Percentiles rank a stretch among this genome's conserved stretches.
These are phyloP conservation scores for Acanthiza pusilla DNA, from an alignment of 2,797 vertebrate species.

Conservation along the genomic window DNA sequence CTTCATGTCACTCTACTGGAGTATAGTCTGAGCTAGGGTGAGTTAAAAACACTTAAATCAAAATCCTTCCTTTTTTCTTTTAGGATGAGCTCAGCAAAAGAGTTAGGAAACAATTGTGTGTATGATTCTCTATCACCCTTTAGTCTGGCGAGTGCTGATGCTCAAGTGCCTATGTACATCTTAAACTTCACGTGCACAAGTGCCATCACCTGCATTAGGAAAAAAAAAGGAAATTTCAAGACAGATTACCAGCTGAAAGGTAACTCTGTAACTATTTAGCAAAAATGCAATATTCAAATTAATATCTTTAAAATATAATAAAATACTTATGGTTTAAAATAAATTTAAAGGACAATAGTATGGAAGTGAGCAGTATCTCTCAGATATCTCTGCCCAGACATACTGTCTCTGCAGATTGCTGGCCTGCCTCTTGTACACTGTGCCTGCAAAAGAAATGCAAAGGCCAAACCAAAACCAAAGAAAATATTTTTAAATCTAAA, in stretches of 20 bases:
- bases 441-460: background rate
- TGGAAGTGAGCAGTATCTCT: background rate
- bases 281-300: background rate
- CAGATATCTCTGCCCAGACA: background rate
- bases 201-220: background rate
- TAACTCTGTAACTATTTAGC: background rate
- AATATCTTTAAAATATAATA: background rate
- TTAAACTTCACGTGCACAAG: background rate
- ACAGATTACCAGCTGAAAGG: background rate
- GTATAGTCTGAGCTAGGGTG: background rate
- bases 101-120: background rate
- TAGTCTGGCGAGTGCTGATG: background rate
- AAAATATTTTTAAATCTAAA: background rate
- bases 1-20: background rate
- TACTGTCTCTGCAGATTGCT: background rate
- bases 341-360: background rate
- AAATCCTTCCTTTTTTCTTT: background rate
- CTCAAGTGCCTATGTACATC: fast-evolving
- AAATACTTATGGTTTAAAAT: background rate
- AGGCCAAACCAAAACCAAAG: background rate
- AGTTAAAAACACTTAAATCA: slow-evolving; percentile 19
- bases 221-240: background rate
- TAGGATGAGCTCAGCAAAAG: background rate
- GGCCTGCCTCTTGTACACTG: background rate
- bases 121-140: background rate